A percentile compares a stretch with the other conserved stretches of the same genome.
These are phyloP conservation scores for Takifugu ocellatus DNA, from an alignment of 2,797 vertebrate species.

Conservation along the genomic window DNA sequence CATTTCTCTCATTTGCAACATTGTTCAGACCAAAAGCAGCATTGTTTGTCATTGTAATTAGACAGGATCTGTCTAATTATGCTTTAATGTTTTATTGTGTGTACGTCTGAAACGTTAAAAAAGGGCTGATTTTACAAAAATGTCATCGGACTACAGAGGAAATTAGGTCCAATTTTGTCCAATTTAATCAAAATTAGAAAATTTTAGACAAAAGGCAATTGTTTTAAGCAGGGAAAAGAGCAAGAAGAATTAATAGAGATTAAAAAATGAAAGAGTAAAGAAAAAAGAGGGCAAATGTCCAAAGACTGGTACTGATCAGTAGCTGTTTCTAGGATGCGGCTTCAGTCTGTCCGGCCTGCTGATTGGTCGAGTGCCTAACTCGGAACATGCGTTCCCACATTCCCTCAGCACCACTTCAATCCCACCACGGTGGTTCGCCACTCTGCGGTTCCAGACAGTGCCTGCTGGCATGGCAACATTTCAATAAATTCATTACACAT, in stretches of 20 bases:
- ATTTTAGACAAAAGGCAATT: slow-evolving; percentile 1
- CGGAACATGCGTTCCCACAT: slow-evolving; percentile 79
- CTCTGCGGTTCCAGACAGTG: slow-evolving; percentile 73
- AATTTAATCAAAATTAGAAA: background rate
- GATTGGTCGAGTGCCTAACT: slow-evolving; percentile 75
- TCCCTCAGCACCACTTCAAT: slow-evolving; percentile 81
- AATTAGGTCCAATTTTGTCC: background rate
- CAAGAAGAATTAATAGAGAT: slow-evolving; percentile 14
- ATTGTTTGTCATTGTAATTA: too few species aligned
- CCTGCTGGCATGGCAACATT: slow-evolving; percentile 77
- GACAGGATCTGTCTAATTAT: too few species aligned
- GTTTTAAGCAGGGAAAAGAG: slow-evolving; percentile 2
- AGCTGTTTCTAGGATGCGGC: slow-evolving; percentile 75
- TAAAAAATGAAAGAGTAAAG: slow-evolving; percentile 47
- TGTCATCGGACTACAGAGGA: background rate
- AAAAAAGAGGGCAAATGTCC: slow-evolving; percentile 43
- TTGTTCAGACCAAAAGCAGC: too few species aligned
- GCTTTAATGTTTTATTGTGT: too few species aligned
- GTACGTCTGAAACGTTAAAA: background rate
- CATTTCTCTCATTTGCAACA: too few species aligned
- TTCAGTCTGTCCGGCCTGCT: slow-evolving; percentile 67
- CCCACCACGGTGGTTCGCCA: slow-evolving; percentile 77
- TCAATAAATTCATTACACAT: slow-evolving; percentile 83
- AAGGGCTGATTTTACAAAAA: background rate
- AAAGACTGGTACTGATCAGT: slow-evolving; percentile 75